These are phyloP conservation scores for Triplophysa tibetana DNA, from an alignment of 2,113 vertebrate species.

Conservation along the genomic window DNA sequence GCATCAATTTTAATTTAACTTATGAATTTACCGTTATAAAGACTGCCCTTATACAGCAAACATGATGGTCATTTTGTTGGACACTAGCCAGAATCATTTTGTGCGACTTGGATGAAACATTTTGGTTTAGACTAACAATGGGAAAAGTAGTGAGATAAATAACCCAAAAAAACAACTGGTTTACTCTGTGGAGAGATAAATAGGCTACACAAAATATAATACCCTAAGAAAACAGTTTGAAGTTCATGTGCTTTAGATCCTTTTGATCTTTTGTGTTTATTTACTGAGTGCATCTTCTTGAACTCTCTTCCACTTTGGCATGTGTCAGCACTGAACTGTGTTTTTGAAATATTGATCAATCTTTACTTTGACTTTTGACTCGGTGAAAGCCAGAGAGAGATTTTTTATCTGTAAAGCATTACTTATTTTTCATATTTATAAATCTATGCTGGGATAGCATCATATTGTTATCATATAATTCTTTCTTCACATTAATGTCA, in stretches of 20 bases:
- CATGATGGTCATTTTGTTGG: not conserved
- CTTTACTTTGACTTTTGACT: not conserved
- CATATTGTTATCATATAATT: not conserved
- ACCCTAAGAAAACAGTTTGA: not conserved
- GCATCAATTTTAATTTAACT: too few species aligned
- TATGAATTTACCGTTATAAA: not conserved
- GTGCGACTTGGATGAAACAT: too few species aligned
- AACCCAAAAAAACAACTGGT: not conserved
- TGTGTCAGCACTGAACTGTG: not conserved
- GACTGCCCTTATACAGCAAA: not conserved
- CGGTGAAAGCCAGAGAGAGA: not conserved
- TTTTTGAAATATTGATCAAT: not conserved
- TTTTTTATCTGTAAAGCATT: not conserved
- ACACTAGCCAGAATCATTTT: not conserved
- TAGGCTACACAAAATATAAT: not conserved
- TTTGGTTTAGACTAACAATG: not conserved
- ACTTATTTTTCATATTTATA: not conserved
- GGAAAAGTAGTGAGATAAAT: not conserved
- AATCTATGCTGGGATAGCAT: not conserved
- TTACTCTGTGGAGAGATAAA: not conserved
- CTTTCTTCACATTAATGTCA: not conserved
- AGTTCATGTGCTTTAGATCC: not conserved
- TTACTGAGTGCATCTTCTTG: not conserved
- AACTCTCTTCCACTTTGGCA: not conserved
- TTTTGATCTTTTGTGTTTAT: conserved; percentile 1